A percentile compares a stretch with the other conserved stretches of the same genome.
These are phyloP conservation scores for Macaca mulatta DNA, from an alignment of 2,113 vertebrate genomes.

Conservation along the genomic window DNA sequence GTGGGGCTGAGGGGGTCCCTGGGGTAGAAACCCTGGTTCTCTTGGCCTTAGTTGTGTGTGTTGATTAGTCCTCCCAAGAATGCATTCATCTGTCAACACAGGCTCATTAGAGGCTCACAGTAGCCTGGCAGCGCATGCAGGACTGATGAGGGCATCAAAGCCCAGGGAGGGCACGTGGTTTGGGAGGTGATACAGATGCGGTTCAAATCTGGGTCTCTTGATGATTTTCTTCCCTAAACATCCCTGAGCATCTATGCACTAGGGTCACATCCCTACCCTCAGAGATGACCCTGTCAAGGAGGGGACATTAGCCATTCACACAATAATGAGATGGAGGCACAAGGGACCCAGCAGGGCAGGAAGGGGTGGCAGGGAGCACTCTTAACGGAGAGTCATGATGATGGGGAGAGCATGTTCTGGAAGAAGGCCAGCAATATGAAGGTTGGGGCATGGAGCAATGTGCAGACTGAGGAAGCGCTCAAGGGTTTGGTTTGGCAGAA, in stretches of 20 bases:
- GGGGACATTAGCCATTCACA: no score
- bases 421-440: not conserved
- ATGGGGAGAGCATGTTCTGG: not conserved
- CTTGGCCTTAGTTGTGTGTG: not conserved
- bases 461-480: not conserved
- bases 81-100: not conserved
- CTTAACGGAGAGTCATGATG: not conserved
- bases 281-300: no score
- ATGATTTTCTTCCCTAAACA: not conserved
- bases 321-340: not conserved
- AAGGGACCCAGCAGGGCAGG: not conserved
- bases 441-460: accelerated
- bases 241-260: not conserved
- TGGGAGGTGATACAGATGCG: accelerated
- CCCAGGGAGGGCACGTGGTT: accelerated
- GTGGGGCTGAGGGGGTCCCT: accelerated
- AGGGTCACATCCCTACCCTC: not conserved
- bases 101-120: not conserved
- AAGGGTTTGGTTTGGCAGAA: not conserved
- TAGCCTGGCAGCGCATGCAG: not conserved
- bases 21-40: not conserved
- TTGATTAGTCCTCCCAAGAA: not conserved
- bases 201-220: not conserved
- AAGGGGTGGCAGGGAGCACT: not conserved
- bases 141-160: not conserved